phyloP scores from a whole-genome alignment of 2,797 vertebrate genomes.

The Pterois miles region DNA sequence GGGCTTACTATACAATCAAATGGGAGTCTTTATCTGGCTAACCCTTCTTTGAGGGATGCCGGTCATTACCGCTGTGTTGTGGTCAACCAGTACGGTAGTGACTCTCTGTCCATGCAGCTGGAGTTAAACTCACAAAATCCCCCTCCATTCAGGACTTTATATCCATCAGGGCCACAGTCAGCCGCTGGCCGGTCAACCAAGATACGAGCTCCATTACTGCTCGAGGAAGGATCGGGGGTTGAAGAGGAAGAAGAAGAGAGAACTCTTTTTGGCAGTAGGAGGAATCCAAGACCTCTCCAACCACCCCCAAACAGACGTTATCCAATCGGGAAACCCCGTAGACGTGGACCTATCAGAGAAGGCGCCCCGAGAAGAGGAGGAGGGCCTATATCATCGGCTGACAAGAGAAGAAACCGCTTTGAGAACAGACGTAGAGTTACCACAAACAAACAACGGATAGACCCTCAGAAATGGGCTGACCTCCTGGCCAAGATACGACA shows the following conservation, averaged over 20 bases:
- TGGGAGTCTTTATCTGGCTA: slow-evolving; percentile 86
- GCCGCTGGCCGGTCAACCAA: slow-evolving; percentile 78
- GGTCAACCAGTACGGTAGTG: slow-evolving; percentile 87
- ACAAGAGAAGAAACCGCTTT: slow-evolving; percentile 83
- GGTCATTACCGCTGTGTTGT: slow-evolving; percentile 92
- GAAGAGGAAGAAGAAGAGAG: slow-evolving; percentile 43
- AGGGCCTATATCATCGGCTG: slow-evolving; percentile 52
- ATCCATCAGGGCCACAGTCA: slow-evolving; percentile 77
- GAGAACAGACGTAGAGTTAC: slow-evolving; percentile 85
- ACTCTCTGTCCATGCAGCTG: slow-evolving; percentile 83
- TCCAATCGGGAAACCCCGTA: slow-evolving; percentile 45
- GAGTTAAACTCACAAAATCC: slow-evolving; percentile 78
- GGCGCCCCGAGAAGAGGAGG: slow-evolving; percentile 51
- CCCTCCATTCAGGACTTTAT: slow-evolving; percentile 54
- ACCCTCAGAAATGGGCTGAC: slow-evolving; percentile 92
- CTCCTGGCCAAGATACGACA: slow-evolving; percentile 93
- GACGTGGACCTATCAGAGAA: slow-evolving; percentile 55
- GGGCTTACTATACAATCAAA: slow-evolving; percentile 81
- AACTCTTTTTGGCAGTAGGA: slow-evolving; percentile 12
- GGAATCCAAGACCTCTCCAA: slow-evolving; percentile 20
- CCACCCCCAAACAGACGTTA: slow-evolving; percentile 41
- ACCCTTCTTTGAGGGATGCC: slow-evolving; percentile 78
- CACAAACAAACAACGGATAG: slow-evolving; percentile 88
- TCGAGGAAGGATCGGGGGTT: slow-evolving; percentile 88
- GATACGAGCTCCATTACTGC: slow-evolving; percentile 73